Evolutionary conservation across 2,797 vertebrate species (phyloP).

Genomic region (Onychomys leucogaster): DNA sequence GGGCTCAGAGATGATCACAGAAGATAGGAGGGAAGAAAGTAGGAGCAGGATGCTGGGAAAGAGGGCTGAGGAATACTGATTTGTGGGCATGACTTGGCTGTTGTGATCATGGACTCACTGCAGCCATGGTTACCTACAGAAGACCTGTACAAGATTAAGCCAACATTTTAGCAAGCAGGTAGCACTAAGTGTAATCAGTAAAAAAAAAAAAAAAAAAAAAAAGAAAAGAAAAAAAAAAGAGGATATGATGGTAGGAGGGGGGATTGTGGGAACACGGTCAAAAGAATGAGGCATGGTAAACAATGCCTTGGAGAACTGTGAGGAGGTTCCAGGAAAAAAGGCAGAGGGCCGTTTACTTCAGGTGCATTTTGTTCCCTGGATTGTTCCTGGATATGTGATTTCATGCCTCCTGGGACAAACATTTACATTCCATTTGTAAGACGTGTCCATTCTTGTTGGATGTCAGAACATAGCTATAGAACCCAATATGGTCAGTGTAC

Average conservation of each 20-base stretch:
- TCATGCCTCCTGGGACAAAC: neutral
- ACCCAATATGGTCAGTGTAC: neutral
- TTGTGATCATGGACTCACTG: neutral
- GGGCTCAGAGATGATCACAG: neutral
- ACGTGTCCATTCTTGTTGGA: neutral
- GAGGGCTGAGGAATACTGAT: neutral
- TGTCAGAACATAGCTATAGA: neutral
- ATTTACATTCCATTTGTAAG: neutral
- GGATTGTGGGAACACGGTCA: neutral
- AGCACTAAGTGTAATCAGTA: neutral
- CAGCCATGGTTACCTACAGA: neutral
- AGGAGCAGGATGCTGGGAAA: neutral
- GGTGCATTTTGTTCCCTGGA: neutral
- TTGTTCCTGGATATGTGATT: neutral
- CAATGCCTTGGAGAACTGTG: too few species aligned
- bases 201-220: neutral
- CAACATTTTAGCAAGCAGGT: neutral
- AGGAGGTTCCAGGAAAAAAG: too few species aligned
- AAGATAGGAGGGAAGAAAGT: neutral
- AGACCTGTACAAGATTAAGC: neutral
- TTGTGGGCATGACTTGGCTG: neutral
- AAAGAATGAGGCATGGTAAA: too few species aligned
- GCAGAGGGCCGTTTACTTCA: too few species aligned
- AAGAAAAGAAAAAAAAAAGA: neutral
- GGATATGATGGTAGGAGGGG: neutral